Base-by-base conservation (phyloP, 2,888 invertebrate genomes). In the Drosophila meridiana region DNA sequence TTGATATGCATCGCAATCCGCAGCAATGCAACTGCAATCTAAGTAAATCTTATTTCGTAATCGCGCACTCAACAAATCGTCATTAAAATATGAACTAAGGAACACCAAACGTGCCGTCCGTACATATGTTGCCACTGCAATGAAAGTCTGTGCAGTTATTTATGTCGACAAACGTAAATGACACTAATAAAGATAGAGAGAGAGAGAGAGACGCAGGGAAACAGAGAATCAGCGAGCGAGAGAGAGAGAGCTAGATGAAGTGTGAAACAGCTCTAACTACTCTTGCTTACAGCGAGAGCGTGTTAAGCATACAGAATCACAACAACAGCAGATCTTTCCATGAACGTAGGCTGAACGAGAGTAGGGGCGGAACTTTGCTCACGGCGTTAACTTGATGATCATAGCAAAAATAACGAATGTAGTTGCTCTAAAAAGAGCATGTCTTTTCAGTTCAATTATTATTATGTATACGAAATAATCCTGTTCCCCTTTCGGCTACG, bases 1-100 rank as follows among this genome's bases (percentile, higher is more conserved):
- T 4, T 20, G 57, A 58, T 43, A 28, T 0, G 28, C 53, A 58
- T 64, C 36, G 11, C 32, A 14, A n/a, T 58, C 34, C 20, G 13
- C 48, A 20, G 20, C 13, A 36, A 28, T 40, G 28, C 20, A 40
- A 58, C 14, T 38, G 26, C 9, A 26, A 26, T 53, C 28, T n/a
- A 30, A 40, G 5, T 28, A 20, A 43, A 45, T 58, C 58, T 58
- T 34, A 48, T 69, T 40, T 69, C 67, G 53, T 30, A 69, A 69
- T 20, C 56, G 6, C 40, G 28, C 38, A 28, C 38, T n/a, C 38
- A 11, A 11, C 34, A 47, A n/a, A n/a, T 43, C 26, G 14, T 13
- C 14, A 30, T 32, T 11, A 7, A 30, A 55, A 9, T 32, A 52
- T 38, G 53, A 38, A 38, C 38, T 2, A 26, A 26, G 28, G 9